phyloP scores from a whole-genome alignment of 64 coral and sea anemone genomes.

The Montipora foliosa region DNA sequence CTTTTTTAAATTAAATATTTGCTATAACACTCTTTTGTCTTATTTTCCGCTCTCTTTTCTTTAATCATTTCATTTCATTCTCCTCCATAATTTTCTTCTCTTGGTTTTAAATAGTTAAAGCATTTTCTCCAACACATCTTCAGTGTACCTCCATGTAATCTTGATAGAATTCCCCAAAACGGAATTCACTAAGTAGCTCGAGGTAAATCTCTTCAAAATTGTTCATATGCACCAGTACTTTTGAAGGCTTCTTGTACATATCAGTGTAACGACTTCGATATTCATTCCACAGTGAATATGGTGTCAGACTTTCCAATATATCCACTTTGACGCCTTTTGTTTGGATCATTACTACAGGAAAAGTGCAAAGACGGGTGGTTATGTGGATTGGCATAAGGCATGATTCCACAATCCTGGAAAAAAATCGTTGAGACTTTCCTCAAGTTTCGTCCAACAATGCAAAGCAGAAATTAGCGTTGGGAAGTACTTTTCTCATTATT shows the following conservation, averaged over 20 bases:
- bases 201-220: slow-evolving; percentile 65
- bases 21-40: neutral
- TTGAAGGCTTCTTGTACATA: slow-evolving; percentile 57
- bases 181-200: slow-evolving; percentile 49
- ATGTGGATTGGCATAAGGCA: too few relatives aligned
- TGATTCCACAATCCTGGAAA: too few relatives aligned
- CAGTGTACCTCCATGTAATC: slow-evolving; percentile 59
- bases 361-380: neutral
- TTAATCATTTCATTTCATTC: neutral
- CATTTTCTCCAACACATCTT: too few relatives aligned
- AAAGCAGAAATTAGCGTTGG: too few relatives aligned
- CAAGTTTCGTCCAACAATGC: too few relatives aligned
- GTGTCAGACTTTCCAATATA: slow-evolving; percentile 60
- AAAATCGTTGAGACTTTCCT: too few relatives aligned
- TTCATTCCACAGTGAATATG: slow-evolving; percentile 79
- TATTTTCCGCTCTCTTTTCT: neutral
- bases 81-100: neutral
- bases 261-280: slow-evolving; percentile 42
- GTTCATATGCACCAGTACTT: slow-evolving; percentile 28
- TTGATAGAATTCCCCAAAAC: slow-evolving; percentile 41
- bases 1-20: neutral
- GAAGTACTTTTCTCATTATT: too few relatives aligned
- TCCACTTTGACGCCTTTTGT: slow-evolving; percentile 75
- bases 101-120: neutral
- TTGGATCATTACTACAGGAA: slow-evolving; percentile 33